phyloP scores from a whole-genome alignment of 1,140 invertebrate genomes.

The Pseudomyrmex cubaensis region DNA sequence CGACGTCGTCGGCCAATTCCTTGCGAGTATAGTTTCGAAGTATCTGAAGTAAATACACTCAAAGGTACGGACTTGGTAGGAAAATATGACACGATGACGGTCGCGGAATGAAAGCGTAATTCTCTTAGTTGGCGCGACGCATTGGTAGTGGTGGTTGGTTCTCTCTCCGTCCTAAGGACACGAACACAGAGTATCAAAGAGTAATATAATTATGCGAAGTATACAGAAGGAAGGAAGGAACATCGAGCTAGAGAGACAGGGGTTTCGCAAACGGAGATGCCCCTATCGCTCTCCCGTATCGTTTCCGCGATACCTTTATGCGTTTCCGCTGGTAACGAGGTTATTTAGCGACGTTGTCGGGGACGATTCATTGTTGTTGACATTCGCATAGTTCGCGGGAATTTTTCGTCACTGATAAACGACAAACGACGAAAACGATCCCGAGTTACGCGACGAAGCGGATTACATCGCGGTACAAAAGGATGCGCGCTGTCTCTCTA shows the following conservation, averaged over 20 bases:
- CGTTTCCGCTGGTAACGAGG: constrained; percentile 58
- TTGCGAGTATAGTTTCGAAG: constrained; percentile 33
- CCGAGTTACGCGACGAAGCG: constrained; percentile 34
- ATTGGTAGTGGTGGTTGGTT: constrained; percentile 25
- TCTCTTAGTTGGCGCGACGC: constrained; percentile 28
- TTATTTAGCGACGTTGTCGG: constrained; percentile 58
- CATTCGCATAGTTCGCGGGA: constrained; percentile 46
- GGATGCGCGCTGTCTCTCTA: background rate
- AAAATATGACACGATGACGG: constrained; percentile 54
- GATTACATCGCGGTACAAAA: constrained; percentile 49
- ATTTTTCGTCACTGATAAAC: constrained; percentile 62
- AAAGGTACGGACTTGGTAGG: constrained; percentile 20
- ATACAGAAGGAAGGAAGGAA: constrained; percentile 62
- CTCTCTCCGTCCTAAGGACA: constrained; percentile 50
- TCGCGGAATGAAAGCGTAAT: constrained; percentile 63
- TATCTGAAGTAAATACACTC: constrained; percentile 42
- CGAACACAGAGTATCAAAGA: constrained; percentile 64
- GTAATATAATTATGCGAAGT: constrained; percentile 72
- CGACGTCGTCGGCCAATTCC: constrained; percentile 4
- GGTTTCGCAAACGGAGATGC: constrained; percentile 49
- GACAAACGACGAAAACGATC: constrained; percentile 54
- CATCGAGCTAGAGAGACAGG: constrained; percentile 28
- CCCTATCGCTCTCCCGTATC: constrained; percentile 48
- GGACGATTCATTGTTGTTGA: constrained; percentile 68
- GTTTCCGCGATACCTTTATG: constrained; percentile 65